These are phyloP conservation scores for Eurytoma californica DNA, from an alignment of 2,888 invertebrate genomes.

Conservation along the genomic window DNA sequence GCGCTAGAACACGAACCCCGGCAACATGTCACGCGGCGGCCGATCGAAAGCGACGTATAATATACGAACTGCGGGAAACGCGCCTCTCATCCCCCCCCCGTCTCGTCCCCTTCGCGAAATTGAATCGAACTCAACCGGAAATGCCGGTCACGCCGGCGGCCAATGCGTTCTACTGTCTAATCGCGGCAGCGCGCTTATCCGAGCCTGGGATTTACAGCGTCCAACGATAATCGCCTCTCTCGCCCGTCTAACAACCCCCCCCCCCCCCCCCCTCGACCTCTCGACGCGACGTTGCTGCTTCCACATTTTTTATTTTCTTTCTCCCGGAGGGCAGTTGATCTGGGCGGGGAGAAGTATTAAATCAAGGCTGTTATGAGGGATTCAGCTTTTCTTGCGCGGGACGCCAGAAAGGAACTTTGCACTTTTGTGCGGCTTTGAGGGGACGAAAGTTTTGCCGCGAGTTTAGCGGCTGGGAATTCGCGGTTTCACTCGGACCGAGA, in stretches of 20 bases:
- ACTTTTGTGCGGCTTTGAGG: not conserved
- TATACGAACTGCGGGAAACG: not conserved
- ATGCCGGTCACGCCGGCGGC: slow-evolving; percentile 60
- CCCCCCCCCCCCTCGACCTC: too few species aligned
- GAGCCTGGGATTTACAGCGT: slow-evolving; percentile 19
- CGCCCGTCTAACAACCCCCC: slow-evolving; percentile 20
- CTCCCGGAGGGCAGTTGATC: not conserved
- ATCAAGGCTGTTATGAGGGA: too few species aligned
- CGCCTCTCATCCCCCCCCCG: not conserved
- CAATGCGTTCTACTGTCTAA: slow-evolving; percentile 64
- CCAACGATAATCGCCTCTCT: slow-evolving; percentile 24
- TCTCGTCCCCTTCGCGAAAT: slow-evolving; percentile 60
- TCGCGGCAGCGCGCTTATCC: slow-evolving; percentile 61
- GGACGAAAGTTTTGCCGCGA: not conserved
- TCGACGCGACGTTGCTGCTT: too few species aligned
- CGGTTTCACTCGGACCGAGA: not conserved
- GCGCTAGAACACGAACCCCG: too few species aligned
- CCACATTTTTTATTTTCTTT: not conserved
- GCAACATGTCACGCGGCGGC: too few species aligned
- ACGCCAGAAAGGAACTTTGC: not conserved
- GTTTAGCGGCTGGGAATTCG: slow-evolving; percentile 5
- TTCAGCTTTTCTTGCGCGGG: not conserved
- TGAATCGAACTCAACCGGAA: slow-evolving; percentile 66
- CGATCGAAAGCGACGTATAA: not conserved
- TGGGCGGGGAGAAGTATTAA: too few species aligned